Base-by-base conservation (phyloP, 2,113 vertebrate genomes). In the Noturus placidus region DNA sequence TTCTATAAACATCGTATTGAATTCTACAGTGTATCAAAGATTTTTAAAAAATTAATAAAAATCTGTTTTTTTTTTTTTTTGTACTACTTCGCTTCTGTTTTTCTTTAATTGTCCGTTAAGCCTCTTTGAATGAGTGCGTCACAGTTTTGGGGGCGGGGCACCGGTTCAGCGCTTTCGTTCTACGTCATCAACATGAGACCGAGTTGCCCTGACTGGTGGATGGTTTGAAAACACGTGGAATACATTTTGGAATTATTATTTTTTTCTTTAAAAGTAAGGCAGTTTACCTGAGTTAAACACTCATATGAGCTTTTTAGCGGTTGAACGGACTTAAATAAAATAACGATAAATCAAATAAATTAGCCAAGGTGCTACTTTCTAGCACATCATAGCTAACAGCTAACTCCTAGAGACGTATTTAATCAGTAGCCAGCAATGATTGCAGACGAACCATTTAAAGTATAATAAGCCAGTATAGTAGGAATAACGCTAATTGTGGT, bases 321-420 rank as follows among this genome's bases (percentile, higher is more conserved):
- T 35, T 35, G 10, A 4, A 25, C 4, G 11, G 27, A 33, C 2
- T 33, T 1, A 84, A n/a, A 35, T 35, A 10, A 30, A 70, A 54
- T 14, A 35, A 8, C 7, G 3, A 13, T 2, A 19, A 5, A 20
- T 0, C 30, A 9, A 20, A 17, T 0, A 20, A 54, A 8, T 0
- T 2, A 6, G 52, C 0, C 6, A 74, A 80, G 27, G 63, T 69
- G 59, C 5, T 77, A 25, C 46, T 25, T 82, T 22, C 0, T 33
- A 33, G n/a, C 6, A 7, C 8, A n/a, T 3, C 13, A 56, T 2
- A 20, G 77, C 52, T 80, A 56, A 79, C n/a, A 9, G 77, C 74
- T 77, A 52, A 77, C 46, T 56, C 6, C 0, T 54, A 1, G 13
- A 14, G 46, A 76, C 72, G 3, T 46, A n/a, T 77, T 50, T 20